A percentile compares a stretch with the other conserved stretches of the same genome.
These are phyloP conservation scores for Drosophila formosana DNA, from an alignment of 2,888 invertebrate species.

Conservation along the genomic window DNA sequence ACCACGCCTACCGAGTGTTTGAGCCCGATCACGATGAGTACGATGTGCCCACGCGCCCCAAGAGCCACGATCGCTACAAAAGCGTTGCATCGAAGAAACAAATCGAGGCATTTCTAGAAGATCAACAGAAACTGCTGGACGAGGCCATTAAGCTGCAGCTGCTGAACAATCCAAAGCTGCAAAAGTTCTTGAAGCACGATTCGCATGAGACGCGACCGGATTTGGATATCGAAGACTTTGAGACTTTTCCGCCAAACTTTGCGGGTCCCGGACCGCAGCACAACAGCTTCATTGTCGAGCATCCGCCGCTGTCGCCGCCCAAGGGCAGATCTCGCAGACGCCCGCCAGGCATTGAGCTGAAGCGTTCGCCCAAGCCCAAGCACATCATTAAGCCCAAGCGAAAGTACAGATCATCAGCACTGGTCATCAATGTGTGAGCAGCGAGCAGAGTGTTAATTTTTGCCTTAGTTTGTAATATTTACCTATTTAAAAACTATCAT, in stretches of 20 bases:
- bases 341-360: constrained; percentile 65
- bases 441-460: not conserved
- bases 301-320: constrained; percentile 42
- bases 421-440: constrained; percentile 77
- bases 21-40: constrained; percentile 79
- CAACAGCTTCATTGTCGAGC: constrained; percentile 63
- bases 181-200: constrained; percentile 75
- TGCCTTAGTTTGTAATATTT: not conserved
- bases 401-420: constrained; percentile 78
- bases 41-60: constrained; percentile 57
- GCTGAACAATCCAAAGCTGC: constrained; percentile 78
- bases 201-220: constrained; percentile 70
- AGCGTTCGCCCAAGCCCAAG: constrained; percentile 66
- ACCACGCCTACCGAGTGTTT: constrained; percentile 75
- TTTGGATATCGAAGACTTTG: constrained; percentile 76
- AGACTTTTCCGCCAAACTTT: constrained; percentile 71
- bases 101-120: constrained; percentile 80
- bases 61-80: constrained; percentile 76
- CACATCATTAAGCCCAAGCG: constrained; percentile 69
- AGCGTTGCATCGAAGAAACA: constrained; percentile 82
- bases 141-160: constrained; percentile 81
- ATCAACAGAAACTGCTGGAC: constrained; percentile 80
- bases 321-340: constrained; percentile 66
- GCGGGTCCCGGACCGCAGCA: constrained; percentile 61
- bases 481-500: constrained; percentile 54